phyloP scores from a whole-genome alignment of 2,797 vertebrate genomes.

The Cynopterus sphinx region DNA sequence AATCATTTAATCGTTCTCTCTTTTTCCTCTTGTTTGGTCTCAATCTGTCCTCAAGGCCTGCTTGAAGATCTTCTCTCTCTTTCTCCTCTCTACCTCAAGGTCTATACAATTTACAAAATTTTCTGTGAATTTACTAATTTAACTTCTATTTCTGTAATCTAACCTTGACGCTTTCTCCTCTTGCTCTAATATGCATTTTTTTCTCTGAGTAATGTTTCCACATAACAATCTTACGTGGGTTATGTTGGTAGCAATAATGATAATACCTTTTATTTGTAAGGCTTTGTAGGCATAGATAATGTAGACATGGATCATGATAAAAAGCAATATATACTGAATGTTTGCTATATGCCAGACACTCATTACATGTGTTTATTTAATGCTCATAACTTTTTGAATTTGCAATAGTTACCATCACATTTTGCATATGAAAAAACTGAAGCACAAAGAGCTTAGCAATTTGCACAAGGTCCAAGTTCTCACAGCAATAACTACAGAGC shows the following conservation, averaged over 20 bases:
- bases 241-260: not conserved
- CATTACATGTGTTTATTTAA: constrained; percentile 14
- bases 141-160: not conserved
- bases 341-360: not conserved
- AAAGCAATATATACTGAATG: not conserved
- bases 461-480: not conserved
- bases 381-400: constrained; percentile 6
- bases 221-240: not conserved
- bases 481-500: not conserved
- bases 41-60: not conserved
- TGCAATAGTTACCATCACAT: not conserved
- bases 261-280: constrained; percentile 2
- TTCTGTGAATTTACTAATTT: not conserved
- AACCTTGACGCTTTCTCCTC: not conserved
- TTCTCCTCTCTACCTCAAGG: not conserved
- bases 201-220: constrained; percentile 1
- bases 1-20: not conserved
- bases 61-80: not conserved
- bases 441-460: not conserved
- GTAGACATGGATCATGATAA: not conserved
- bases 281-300: not conserved
- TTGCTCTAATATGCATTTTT: not conserved
- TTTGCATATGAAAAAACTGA: not conserved
- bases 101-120: not conserved
- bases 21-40: not conserved